Base-by-base conservation (phyloP, 2,797 vertebrate species). In the Sebastolobus altivelis region DNA sequence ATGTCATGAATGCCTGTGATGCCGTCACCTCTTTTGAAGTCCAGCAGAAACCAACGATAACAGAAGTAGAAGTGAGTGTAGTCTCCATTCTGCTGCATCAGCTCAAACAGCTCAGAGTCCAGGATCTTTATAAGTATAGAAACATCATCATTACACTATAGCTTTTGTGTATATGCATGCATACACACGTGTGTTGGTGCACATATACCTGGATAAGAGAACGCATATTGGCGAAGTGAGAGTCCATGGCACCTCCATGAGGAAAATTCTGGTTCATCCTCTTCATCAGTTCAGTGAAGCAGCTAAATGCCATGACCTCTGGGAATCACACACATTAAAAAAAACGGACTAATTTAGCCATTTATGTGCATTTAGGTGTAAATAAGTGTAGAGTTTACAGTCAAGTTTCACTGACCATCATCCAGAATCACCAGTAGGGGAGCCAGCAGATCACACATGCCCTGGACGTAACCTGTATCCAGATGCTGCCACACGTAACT, bases 31-130 rank as follows among this genome's bases (percentile, higher is more conserved):
- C 99, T 96, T 94, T 99, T 99, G 91, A 99, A 99, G 91, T 99
- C 98, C 63, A 99, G 95, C 59, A 99, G 96, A 84, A 99, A 99
- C 99, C 99, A 99, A 46, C 99, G 97, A 86, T 99, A 99, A 88
- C 98, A 99, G 96, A 99, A 99, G 93, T 99, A 99, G 93, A 99
- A 99, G 87, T 99, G 98, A 6, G 99, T 99, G 85, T 99, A 99
- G 89, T 99, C 99, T 35, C 99, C 98, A 0, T 99, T 99, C 95
- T 99, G 98, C 79, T 99, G 98, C 99, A 99, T 99, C 86, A 99
- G 94, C 87, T 99, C 99, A 0, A 99, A 99, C 40, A 99, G 96
- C 93, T 99, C 99, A 0, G 98, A 99, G 94, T 99, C 98, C 88
- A 99, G 94, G 87, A 99, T 99, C 99, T 25, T 25, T 99, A 46